phyloP scores from a whole-genome alignment of 2,797 vertebrate species.

The Diplodus puntazzo region DNA sequence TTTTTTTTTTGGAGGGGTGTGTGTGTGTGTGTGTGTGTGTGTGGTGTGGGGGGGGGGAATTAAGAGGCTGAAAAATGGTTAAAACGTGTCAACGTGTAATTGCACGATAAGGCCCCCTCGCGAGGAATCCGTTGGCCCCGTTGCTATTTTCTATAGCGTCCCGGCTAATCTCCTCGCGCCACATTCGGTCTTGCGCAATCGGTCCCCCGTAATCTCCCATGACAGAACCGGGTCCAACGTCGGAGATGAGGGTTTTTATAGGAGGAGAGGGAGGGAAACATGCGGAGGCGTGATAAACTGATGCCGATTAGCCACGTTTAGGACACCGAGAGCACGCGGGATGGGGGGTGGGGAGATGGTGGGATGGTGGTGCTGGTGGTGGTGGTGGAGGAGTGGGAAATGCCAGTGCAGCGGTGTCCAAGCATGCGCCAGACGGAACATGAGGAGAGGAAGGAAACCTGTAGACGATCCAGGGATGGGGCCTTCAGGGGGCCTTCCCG shows the following conservation, averaged over 20 bases:
- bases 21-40: conserved; percentile 68
- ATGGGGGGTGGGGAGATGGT: conserved; percentile 82
- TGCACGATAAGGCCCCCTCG: conserved; percentile 99
- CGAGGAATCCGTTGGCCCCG: conserved; percentile 99
- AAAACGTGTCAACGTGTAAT: conserved; percentile 99
- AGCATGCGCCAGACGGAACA: conserved; percentile 57
- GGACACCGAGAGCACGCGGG: conserved; percentile 94
- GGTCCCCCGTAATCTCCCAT: conserved; percentile 98
- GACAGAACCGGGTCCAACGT: conserved; percentile 97
- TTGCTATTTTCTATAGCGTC: conserved; percentile 95
- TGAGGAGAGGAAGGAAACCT: conserved; percentile 32
- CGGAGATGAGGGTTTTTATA: conserved; percentile 91
- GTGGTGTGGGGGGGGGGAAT: conserved; percentile 78
- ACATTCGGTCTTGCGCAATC: conserved; percentile 99
- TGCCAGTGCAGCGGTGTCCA: conserved; percentile 59
- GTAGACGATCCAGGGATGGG: not conserved
- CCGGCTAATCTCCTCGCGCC: conserved; percentile 95
- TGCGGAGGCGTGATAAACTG: conserved; percentile 99
- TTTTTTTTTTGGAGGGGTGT: conserved; percentile 75
- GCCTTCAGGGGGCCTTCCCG: not conserved
- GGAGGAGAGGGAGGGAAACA: conserved; percentile 94
- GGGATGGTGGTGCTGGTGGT: conserved; percentile 73
- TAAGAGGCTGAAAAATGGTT: conserved; percentile 99
- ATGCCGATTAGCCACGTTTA: conserved; percentile 99
- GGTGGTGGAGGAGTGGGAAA: conserved; percentile 61